A percentile compares a stretch with the other conserved stretches of the same genome.
Conservation (phyloP, 2,797 vertebrate species). For the Pipistrellus kuhlii region DNA sequence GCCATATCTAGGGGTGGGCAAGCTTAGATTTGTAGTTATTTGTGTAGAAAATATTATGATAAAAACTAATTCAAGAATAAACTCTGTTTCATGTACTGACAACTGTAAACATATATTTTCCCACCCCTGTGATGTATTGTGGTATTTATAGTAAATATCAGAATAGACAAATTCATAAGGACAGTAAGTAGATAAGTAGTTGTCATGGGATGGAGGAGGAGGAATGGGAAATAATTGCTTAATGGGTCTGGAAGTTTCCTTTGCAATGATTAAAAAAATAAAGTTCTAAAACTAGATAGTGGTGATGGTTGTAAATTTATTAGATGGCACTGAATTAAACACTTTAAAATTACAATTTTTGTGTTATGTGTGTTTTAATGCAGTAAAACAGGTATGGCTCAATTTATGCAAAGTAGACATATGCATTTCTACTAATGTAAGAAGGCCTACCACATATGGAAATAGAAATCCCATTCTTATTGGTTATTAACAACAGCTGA, state of each 20-base stretch:
- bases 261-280: neutral
- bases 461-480: neutral
- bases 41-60: neutral
- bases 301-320: neutral
- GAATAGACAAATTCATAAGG: neutral
- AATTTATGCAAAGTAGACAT: neutral
- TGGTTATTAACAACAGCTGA: neutral
- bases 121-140: neutral
- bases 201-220: neutral
- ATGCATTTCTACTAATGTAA: neutral
- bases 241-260: neutral
- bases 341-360: neutral
- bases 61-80: neutral
- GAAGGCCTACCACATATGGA: neutral
- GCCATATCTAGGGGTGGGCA: neutral
- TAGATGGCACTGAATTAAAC: neutral
- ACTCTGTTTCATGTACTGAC: neutral
- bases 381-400: neutral
- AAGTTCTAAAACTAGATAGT: neutral
- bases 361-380: neutral
- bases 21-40: neutral
- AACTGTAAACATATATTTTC: neutral
- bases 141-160: neutral
- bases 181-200: neutral
- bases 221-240: neutral